phyloP scores from a whole-genome alignment of 2,797 vertebrate genomes.

The Macropodus opercularis region DNA sequence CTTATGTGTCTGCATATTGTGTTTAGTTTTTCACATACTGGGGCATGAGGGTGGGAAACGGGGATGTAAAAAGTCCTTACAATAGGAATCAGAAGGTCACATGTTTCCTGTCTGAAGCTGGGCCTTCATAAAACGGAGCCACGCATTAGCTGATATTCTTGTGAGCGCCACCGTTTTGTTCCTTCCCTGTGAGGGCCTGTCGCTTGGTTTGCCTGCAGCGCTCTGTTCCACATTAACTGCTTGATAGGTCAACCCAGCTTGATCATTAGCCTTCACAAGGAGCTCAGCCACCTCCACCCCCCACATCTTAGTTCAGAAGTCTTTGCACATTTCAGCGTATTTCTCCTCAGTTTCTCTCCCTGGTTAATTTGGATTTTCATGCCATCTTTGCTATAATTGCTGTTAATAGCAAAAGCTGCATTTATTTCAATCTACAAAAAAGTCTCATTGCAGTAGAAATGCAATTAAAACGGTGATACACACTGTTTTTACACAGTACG shows the following conservation, averaged over 20 bases:
- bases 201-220: constrained; percentile 61
- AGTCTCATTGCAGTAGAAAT: constrained; percentile 5
- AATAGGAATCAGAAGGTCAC: constrained; percentile 14
- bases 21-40: neutral
- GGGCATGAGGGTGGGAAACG: neutral
- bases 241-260: constrained; percentile 70
- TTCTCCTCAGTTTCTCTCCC: neutral
- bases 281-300: constrained; percentile 35
- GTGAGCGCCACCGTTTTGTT: constrained; percentile 58
- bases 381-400: constrained; percentile 6
- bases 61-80: neutral
- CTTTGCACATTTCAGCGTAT: constrained; percentile 17
- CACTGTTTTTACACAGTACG: too few species aligned
- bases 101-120: constrained; percentile 18
- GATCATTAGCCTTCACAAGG: constrained; percentile 67
- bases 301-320: constrained; percentile 30
- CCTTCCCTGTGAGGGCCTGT: constrained; percentile 53
- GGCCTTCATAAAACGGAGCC: constrained; percentile 24
- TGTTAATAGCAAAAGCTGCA: constrained; percentile 9
- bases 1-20: neutral
- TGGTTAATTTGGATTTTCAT: neutral
- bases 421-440: neutral
- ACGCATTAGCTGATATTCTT: constrained; percentile 32
- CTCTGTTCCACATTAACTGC: constrained; percentile 72
- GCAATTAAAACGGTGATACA: constrained; percentile 26